Evolutionary conservation across 2,888 invertebrate genomes (phyloP).

Genomic region (Allophyes oxyacanthae): DNA sequence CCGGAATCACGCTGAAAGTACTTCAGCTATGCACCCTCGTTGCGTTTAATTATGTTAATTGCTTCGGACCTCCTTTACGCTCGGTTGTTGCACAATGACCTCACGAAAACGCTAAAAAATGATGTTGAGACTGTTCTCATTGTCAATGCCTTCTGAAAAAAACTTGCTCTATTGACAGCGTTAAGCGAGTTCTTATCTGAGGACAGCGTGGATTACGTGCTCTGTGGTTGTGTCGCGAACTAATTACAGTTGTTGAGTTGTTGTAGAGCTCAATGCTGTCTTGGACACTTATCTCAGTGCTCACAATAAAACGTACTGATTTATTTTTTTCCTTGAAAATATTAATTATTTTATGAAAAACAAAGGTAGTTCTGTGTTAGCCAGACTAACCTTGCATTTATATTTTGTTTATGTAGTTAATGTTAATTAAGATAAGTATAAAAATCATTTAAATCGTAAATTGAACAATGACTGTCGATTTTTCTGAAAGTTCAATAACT

Average conservation of each 20-base stretch:
- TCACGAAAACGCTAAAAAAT: slow-evolving; percentile 17
- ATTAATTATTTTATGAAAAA: slow-evolving; percentile 1
- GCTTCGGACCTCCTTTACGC: slow-evolving; percentile 19
- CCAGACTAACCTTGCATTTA: slow-evolving; percentile 29
- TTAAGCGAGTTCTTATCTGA: no score
- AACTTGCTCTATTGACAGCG: slow-evolving; percentile 14
- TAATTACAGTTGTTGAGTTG: slow-evolving; percentile 18
- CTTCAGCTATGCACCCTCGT: slow-evolving; percentile 33
- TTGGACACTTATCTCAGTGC: slow-evolving; percentile 17
- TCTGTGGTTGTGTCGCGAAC: slow-evolving; percentile 27
- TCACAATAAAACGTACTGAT: slow-evolving; percentile 22
- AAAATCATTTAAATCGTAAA: no score
- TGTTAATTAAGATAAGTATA: slow-evolving; percentile 3
- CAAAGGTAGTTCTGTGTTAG: slow-evolving; percentile 20
- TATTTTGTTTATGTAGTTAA: slow-evolving; percentile 13
- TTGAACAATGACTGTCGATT: no score
- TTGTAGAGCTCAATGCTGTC: slow-evolving; percentile 36
- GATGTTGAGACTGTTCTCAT: slow-evolving; percentile 28
- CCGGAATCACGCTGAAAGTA: slow-evolving; percentile 49
- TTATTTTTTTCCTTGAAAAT: slow-evolving; percentile 41
- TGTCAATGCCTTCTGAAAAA: slow-evolving; percentile 49
- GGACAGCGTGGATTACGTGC: slow-evolving; percentile 8
- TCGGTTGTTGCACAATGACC: slow-evolving; percentile 35
- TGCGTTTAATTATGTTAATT: slow-evolving; percentile 46
- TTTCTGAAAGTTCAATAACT: no score